Evolutionary conservation across 1,140 invertebrate species (phyloP).

Genomic region (Anadara kagoshimensis): DNA sequence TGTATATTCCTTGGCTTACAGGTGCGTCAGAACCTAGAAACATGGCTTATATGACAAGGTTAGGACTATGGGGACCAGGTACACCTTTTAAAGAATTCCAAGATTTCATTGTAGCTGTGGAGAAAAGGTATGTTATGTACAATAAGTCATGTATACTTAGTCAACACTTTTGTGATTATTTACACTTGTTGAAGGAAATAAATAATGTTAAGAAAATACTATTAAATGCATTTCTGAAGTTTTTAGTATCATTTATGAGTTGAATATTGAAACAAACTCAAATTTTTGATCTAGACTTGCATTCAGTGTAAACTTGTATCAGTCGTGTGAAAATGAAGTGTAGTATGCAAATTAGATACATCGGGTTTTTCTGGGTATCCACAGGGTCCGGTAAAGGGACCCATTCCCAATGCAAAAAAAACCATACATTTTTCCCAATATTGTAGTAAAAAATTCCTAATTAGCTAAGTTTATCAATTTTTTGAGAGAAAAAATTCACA

Average conservation of each 20-base stretch:
- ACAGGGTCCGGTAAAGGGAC: too few relatives aligned
- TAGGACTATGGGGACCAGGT: constrained; percentile 98
- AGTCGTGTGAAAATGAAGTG: too few relatives aligned
- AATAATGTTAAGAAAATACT: neutral
- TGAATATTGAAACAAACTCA: neutral
- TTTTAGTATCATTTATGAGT: neutral
- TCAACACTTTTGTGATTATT: neutral
- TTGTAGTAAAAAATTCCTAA: too few relatives aligned
- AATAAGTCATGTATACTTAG: neutral
- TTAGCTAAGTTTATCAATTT: too few relatives aligned
- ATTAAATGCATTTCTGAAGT: neutral
- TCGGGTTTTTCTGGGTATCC: too few relatives aligned
- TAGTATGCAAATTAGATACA: too few relatives aligned
- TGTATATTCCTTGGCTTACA: constrained; percentile 3
- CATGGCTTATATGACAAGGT: constrained; percentile 99
- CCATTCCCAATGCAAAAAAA: too few relatives aligned
- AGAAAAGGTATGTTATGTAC: constrained; percentile 82
- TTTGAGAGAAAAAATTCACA: too few relatives aligned
- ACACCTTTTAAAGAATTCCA: constrained; percentile 95
- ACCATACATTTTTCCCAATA: too few relatives aligned
- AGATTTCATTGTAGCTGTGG: constrained; percentile 97
- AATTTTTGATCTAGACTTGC: too few relatives aligned
- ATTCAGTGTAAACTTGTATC: too few relatives aligned
- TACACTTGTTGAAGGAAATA: neutral
- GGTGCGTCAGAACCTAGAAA: constrained; percentile 98